Evolutionary conservation across 2,888 invertebrate species (phyloP).

Genomic region (Thecophora atra): DNA sequence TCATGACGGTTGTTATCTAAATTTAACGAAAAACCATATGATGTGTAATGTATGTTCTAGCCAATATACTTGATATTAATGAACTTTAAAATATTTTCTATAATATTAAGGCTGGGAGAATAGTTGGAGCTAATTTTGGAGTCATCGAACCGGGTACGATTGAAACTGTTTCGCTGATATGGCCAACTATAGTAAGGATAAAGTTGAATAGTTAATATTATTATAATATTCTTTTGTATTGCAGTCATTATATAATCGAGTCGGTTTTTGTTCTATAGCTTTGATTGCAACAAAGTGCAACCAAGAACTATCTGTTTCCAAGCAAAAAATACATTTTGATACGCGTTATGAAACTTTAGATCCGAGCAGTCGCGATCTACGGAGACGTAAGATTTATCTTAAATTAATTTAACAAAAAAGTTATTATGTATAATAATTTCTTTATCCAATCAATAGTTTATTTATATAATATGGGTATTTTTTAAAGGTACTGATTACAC

Average conservation of each 20-base stretch:
- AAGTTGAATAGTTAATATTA: too few relatives aligned
- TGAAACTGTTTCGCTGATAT: conserved; percentile 57
- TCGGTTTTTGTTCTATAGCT: conserved; percentile 57
- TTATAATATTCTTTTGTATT: not conserved
- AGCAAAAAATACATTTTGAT: conserved; percentile 54
- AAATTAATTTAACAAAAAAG: not conserved
- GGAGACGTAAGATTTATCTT: conserved; percentile 42
- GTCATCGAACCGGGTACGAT: conserved; percentile 52
- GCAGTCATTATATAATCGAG: conserved; percentile 61
- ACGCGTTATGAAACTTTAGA: conserved; percentile 57
- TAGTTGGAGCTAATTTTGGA: conserved; percentile 61
- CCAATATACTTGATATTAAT: conserved; percentile 35
- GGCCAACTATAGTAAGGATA: conserved; percentile 62
- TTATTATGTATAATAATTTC: too few relatives aligned
- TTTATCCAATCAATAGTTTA: too few relatives aligned
- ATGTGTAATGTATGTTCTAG: conserved; percentile 46
- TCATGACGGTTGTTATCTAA: conserved; percentile 54
- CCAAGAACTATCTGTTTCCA: conserved; percentile 45
- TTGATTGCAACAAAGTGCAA: conserved; percentile 50
- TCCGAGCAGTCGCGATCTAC: conserved; percentile 47
- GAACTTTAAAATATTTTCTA: conserved; percentile 46
- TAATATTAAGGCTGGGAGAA: conserved; percentile 49
- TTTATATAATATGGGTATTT: not conserved
- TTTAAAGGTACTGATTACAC: conserved; percentile 47
- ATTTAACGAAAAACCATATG: conserved; percentile 45